These are phyloP conservation scores for Drosophila quasianomalipes DNA, from an alignment of 2,888 invertebrate genomes.

Conservation along the genomic window DNA sequence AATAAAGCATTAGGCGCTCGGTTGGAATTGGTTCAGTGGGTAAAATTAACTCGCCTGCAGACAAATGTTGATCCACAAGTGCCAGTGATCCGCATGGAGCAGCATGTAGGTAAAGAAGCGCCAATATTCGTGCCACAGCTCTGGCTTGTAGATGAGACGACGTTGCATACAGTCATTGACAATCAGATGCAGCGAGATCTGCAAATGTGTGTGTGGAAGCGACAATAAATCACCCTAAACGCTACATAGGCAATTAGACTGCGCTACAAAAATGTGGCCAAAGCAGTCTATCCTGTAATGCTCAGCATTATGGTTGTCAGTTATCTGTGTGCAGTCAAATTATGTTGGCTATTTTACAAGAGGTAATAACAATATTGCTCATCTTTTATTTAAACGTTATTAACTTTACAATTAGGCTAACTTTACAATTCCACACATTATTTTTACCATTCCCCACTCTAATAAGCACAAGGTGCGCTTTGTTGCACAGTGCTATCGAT, in stretches of 20 bases:
- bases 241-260: slow-evolving; percentile 28
- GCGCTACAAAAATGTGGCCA: slow-evolving; percentile 6
- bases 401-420: neutral
- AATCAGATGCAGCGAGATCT: slow-evolving; percentile 73
- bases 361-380: neutral
- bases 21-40: neutral
- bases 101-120: slow-evolving; percentile 92
- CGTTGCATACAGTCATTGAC: slow-evolving; percentile 69
- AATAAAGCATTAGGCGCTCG: neutral
- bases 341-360: too few relatives aligned
- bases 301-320: neutral
- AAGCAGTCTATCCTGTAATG: neutral
- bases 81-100: slow-evolving; percentile 91
- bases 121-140: slow-evolving; percentile 86
- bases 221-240: slow-evolving; percentile 33
- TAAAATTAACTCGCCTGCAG: slow-evolving; percentile 87
- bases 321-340: neutral
- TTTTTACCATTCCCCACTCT: neutral
- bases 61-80: slow-evolving; percentile 91
- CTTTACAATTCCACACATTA: neutral
- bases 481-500: slow-evolving; percentile 60
- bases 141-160: slow-evolving; percentile 73
- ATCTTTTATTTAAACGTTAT: neutral
- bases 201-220: slow-evolving; percentile 12
- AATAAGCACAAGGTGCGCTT: slow-evolving; percentile 2